phyloP scores from a whole-genome alignment of 2,888 invertebrate species.

The Eupithecia insigniata region DNA sequence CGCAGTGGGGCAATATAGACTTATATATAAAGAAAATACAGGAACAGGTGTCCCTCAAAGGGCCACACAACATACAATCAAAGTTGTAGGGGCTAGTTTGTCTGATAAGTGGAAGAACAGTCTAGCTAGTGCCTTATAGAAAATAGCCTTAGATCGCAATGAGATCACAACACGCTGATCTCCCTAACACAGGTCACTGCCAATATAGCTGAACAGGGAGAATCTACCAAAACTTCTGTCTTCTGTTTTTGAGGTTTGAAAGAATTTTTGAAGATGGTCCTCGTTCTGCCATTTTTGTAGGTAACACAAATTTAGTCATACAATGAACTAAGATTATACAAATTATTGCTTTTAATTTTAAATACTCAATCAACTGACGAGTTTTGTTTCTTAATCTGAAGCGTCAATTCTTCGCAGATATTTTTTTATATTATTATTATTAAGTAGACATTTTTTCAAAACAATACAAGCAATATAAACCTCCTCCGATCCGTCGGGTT shows the following conservation, averaged over 20 bases:
- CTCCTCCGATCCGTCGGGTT: background rate
- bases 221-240: background rate
- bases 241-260: background rate
- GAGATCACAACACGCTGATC: conserved; percentile 24
- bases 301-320: conserved; percentile 12
- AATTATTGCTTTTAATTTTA: conserved; percentile 17
- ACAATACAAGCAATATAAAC: conserved; percentile 15
- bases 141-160: conserved; percentile 14
- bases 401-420: background rate
- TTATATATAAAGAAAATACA: background rate
- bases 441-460: conserved; percentile 28
- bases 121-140: conserved; percentile 16
- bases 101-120: background rate
- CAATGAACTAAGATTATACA: conserved; percentile 26
- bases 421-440: conserved; percentile 18
- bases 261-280: background rate
- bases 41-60: background rate
- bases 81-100: background rate
- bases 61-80: background rate
- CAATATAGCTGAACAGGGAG: background rate
- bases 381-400: conserved; percentile 30
- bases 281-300: background rate
- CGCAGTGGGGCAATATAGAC: background rate
- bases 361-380: conserved; percentile 23
- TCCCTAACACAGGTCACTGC: background rate